Base-by-base conservation (phyloP, 1,140 invertebrate genomes). In the Trichogramma pretiosum region DNA sequence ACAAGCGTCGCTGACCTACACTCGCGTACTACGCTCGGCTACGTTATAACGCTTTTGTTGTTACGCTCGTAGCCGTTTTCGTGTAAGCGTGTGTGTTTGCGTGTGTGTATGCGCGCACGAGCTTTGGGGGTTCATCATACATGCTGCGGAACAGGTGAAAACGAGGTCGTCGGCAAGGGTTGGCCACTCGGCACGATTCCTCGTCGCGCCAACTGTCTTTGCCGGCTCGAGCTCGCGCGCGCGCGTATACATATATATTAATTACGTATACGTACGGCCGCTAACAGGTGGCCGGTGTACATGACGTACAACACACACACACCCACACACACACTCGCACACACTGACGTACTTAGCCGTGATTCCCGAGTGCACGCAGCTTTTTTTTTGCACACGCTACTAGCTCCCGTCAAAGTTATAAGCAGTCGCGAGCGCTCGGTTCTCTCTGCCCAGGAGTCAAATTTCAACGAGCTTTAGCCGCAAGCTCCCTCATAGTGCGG, bases 201-300 rank as follows among this genome's bases (percentile, higher is more conserved):
- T 16, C 38, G 37, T 16, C 22, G 22, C 38, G 14, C 14, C 24
- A 32, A 42, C 32, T 42, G 32, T 30, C 32, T 42, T 30, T 32
- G 26, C 26, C 26, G 14, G 11, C 39, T 28, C 36, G 36, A 19
- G 36, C 36, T 9, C 21, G 18, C 19, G 10, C 2, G n/a, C n/a
- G n/a, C n/a, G n/a, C n/a, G n/a, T n/a, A n/a, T n/a, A n/a, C n/a
- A n/a, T n/a, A n/a, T n/a, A n/a, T n/a, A n/a, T n/a, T n/a, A n/a
- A n/a, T n/a, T n/a, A n/a, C n/a, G 22, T 17, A 18, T 11, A 3
- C 38, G 5, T 4, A 18, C 35, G 2, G 16, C 35, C 16, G 18
- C 24, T 40, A 47, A 32, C 46, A 38, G 24, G 36, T 30, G 36
- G 22, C 18, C 17, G 9, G n/a, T n/a, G n/a, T n/a, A n/a, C n/a